A percentile compares a stretch with the other conserved stretches of the same genome.
These are phyloP conservation scores for Gephyroberyx darwinii DNA, from an alignment of 2,797 vertebrate species.

Conservation along the genomic window DNA sequence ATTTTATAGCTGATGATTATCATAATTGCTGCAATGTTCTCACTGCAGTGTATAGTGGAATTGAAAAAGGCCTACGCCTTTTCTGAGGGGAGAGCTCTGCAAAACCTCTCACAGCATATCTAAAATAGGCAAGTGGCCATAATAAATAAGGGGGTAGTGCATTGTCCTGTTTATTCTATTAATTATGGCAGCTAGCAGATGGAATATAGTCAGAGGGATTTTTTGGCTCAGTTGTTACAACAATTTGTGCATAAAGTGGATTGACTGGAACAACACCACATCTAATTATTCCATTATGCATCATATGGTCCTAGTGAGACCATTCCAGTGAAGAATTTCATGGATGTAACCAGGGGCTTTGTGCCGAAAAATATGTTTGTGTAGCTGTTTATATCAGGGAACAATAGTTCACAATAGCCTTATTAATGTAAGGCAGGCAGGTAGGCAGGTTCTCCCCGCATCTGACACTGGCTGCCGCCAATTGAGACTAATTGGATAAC, in stretches of 20 bases:
- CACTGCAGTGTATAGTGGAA: constrained; percentile 31
- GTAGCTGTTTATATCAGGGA: constrained; percentile 1
- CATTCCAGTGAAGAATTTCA: constrained; percentile 36
- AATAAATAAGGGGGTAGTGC: constrained; percentile 44
- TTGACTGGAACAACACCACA: constrained; percentile 52
- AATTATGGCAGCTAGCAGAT: constrained; percentile 61
- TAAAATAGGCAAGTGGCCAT: constrained; percentile 41
- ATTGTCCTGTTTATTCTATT: constrained; percentile 62
- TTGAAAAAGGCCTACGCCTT: constrained; percentile 19
- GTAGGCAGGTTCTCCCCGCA: too few species aligned
- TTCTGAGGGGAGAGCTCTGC: constrained; percentile 23
- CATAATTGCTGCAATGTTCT: constrained; percentile 18
- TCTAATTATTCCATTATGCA: constrained; percentile 53
- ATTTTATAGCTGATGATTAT: constrained; percentile 1
- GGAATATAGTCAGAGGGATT: constrained; percentile 31
- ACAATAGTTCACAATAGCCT: constrained; percentile 22
- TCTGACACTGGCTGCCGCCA: too few species aligned
- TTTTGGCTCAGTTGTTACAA: constrained; percentile 27
- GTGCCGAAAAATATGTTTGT: background rate
- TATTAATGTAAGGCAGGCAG: background rate
- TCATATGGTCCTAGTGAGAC: constrained; percentile 35
- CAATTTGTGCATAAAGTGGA: constrained; percentile 60
- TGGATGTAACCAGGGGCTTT: constrained; percentile 18
- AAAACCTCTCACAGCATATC: constrained; percentile 34
- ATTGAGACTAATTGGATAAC: too few species aligned